phyloP scores from a whole-genome alignment of 2,113 vertebrate species.

The Pteropus alecto region DNA sequence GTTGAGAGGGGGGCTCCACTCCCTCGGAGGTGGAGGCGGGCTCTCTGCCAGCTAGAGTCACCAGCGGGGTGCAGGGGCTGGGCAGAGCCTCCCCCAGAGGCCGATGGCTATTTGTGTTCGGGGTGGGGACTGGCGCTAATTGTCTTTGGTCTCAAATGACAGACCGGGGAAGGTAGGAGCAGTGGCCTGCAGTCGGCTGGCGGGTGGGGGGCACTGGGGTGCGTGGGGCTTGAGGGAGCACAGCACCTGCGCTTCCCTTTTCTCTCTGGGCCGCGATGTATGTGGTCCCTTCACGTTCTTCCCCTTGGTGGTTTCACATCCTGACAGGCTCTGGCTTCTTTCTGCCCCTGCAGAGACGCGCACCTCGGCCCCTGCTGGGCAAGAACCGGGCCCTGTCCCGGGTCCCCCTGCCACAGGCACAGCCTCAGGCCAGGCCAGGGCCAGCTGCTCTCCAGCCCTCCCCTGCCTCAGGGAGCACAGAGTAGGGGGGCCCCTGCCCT shows the following conservation, averaged over 20 bases:
- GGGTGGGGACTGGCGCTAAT: slow-evolving; percentile 34
- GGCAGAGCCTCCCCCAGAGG: background rate
- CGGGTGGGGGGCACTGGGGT: no score
- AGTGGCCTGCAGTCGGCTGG: background rate
- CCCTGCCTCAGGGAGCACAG: no score
- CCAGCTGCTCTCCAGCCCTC: no score
- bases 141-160: background rate
- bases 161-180: background rate
- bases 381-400: background rate
- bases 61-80: background rate
- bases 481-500: background rate
- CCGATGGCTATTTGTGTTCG: slow-evolving; percentile 15
- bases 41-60: background rate
- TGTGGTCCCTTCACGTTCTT: background rate
- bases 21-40: rapidly evolving
- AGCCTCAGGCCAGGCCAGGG: background rate
- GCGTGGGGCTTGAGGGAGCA: no score
- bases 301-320: slow-evolving; percentile 6
- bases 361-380: background rate
- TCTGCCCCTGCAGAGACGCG: background rate
- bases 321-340: background rate
- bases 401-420: background rate
- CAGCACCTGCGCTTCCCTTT: background rate
- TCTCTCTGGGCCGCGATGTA: background rate
- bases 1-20: background rate